These are phyloP conservation scores for Ptiloglossa arizonensis DNA, from an alignment of 1,140 invertebrate species.

Conservation along the genomic window DNA sequence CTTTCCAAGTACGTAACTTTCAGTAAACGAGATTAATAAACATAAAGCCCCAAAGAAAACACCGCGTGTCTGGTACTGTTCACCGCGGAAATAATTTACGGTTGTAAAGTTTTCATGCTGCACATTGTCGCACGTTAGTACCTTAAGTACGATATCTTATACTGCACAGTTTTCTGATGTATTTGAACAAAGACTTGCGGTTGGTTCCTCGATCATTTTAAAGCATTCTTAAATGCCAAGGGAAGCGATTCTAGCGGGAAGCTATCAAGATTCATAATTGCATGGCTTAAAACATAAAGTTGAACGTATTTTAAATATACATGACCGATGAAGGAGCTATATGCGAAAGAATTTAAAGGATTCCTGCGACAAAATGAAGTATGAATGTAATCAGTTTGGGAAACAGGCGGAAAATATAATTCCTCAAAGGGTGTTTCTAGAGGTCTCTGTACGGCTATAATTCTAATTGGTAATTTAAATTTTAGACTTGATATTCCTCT, in stretches of 20 bases:
- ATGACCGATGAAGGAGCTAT: no score
- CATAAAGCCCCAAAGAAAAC: slow-evolving; percentile 14
- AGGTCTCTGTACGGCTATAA: no score
- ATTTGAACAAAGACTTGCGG: slow-evolving; percentile 4
- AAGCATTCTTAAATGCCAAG: neutral
- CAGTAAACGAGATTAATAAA: slow-evolving; percentile 33
- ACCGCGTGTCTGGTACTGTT: neutral
- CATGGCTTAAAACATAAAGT: no score
- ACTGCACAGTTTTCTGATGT: neutral
- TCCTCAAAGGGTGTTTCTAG: no score
- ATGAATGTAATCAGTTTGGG: no score
- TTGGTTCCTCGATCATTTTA: slow-evolving; percentile 4
- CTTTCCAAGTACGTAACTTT: neutral
- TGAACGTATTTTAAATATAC: no score
- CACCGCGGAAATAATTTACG: slow-evolving; percentile 15
- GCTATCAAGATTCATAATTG: neutral
- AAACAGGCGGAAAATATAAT: no score
- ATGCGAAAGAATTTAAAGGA: neutral
- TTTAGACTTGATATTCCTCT: no score
- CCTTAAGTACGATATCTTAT: neutral
- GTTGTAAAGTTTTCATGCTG: slow-evolving; percentile 25
- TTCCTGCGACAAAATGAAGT: no score
- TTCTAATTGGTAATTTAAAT: no score
- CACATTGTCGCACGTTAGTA: slow-evolving; percentile 1
- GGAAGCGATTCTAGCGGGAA: neutral